Evolutionary conservation across 2,113 vertebrate genomes (phyloP), one percentile per base, ranked within the genome.

Genomic region (Misgurnus anguillicaudatus): DNA sequence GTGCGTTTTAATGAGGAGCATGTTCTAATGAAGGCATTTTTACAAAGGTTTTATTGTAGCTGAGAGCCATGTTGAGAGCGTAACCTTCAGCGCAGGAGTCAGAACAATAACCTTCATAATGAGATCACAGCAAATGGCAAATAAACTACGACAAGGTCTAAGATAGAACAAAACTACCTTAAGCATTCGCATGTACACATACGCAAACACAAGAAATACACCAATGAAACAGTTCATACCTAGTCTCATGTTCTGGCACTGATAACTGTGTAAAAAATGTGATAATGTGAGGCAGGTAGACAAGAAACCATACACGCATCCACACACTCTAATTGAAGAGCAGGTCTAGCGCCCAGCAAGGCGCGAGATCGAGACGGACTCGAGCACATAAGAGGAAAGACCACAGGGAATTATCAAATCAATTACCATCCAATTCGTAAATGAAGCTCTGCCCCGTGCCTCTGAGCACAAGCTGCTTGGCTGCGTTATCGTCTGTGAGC

Each of bases 351-450:
- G 91, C 88, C 89, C 88, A 88, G 92, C 90, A 93, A 89, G 87
- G 79, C 85, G 81, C 76, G 38, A 53, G 42, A 90, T 82, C 19
- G 48, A 55, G 68, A 79, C 75, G n/a, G 63, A 80, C 83, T 57
- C 38, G 53, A 45, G 31, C 77, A 55, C 47, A 31, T 81, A 79
- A 80, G 77, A 85, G 85, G 75, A 85, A 85, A 89, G 88, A 92
- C 93, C 93, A 87, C 70, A 87, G 94, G 94, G 94, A 92, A 94
- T 93, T 92, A 94, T 94, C 93, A 95, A 96, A 97, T 96, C 95
- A 96, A 96, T 97, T 96, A 97, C 91, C 94, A 88, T 94, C 94
- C 94, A 93, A 94, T 94, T 95, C 93, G 90, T 92, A 94, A 93
- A 93, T 93, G 94, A 95, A 67, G 76, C 93, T 94, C 93, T 93